These are phyloP conservation scores for Euleptes europaea DNA, from an alignment of 2,113 vertebrate genomes.

Conservation along the genomic window DNA sequence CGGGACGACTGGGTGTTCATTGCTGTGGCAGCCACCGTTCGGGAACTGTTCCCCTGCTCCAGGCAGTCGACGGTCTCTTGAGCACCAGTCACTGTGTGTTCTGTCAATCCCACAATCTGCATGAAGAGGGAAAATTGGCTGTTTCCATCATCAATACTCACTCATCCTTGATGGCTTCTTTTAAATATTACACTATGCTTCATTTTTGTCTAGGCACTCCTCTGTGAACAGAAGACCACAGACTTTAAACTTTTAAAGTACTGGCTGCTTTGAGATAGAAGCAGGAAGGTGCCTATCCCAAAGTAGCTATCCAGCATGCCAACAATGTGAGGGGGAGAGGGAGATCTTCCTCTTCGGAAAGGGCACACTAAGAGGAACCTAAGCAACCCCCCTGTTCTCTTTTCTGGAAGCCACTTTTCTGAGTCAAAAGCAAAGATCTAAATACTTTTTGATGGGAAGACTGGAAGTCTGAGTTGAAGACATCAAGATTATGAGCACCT, in stretches of 20 bases:
- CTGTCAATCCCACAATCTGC: slow-evolving; percentile 92
- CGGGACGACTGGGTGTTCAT: slow-evolving; percentile 97
- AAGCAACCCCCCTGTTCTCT: not conserved
- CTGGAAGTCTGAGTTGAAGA: no score
- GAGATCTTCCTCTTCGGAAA: not conserved
- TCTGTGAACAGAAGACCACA: no score
- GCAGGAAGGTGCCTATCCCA: not conserved
- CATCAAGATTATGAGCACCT: no score
- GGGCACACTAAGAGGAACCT: not conserved
- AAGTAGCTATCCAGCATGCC: not conserved
- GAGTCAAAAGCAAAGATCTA: no score
- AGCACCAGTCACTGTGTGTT: slow-evolving; percentile 80
- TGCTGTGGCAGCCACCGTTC: slow-evolving; percentile 92
- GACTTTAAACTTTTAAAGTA: no score
- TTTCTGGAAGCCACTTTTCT: no score
- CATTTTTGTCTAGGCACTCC: not conserved
- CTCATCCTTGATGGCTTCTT: not conserved
- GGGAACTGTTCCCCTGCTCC: slow-evolving; percentile 88
- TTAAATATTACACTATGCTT: not conserved
- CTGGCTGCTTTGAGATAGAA: not conserved
- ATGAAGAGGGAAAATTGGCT: not conserved
- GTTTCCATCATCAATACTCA: not conserved
- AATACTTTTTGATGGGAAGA: no score
- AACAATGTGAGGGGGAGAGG: not conserved
- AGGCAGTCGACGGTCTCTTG: slow-evolving; percentile 88